Conservation (phyloP, 37 sponge, comb jelly and placozoan genomes). For the Ianthella basta region DNA sequence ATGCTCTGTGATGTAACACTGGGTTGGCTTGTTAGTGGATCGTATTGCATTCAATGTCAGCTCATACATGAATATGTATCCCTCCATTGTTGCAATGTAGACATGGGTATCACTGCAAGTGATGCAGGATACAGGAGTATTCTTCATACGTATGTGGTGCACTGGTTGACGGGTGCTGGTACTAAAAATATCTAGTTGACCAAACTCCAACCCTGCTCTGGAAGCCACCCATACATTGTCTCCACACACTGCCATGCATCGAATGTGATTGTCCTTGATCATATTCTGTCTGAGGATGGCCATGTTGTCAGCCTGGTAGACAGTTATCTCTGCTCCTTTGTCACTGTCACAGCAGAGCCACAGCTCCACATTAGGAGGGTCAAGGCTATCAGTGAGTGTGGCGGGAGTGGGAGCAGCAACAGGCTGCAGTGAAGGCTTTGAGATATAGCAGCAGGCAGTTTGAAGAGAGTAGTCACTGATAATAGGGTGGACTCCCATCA, state of each 20-base stretch:
- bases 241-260: slow-evolving; percentile 29
- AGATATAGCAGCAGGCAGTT: slow-evolving; percentile 32
- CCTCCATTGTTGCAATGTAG: slow-evolving; percentile 51
- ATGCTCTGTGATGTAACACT: neutral
- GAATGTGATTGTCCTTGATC: slow-evolving; percentile 2
- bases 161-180: neutral
- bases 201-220: neutral
- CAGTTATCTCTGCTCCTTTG: slow-evolving; percentile 34
- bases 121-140: slow-evolving; percentile 43
- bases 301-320: slow-evolving; percentile 28
- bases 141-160: slow-evolving; percentile 21
- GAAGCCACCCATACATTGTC: slow-evolving; percentile 45
- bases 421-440: neutral
- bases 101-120: slow-evolving; percentile 13
- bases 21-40: neutral
- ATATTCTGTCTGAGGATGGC: neutral
- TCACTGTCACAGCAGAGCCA: slow-evolving; percentile 45
- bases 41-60: neutral
- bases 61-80: slow-evolving; percentile 28
- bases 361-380: slow-evolving; percentile 11
- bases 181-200: slow-evolving; percentile 24
- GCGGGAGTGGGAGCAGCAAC: neutral
- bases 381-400: neutral
- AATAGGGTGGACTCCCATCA: slow-evolving; percentile 66
- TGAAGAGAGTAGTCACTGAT: slow-evolving; percentile 43